A percentile compares a stretch with the other conserved stretches of the same genome.
Evolutionary conservation across 2,888 invertebrate genomes (phyloP).

Genomic region (Monoplex corrugatus): DNA sequence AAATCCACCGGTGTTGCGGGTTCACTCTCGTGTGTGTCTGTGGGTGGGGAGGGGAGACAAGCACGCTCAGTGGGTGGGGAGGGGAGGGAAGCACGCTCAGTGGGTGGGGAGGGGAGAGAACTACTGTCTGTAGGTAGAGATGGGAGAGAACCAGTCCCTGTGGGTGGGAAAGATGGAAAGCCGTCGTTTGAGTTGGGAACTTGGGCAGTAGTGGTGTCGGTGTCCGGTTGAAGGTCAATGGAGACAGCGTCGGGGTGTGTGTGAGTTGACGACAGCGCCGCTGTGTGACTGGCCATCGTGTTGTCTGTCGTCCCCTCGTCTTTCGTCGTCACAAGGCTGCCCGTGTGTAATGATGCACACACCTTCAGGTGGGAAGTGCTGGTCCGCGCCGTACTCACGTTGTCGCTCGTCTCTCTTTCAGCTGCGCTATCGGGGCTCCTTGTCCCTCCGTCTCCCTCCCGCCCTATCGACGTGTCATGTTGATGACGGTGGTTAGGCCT

Average conservation of each 20-base stretch:
- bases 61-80: background rate
- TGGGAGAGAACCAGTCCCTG: too few relatives aligned
- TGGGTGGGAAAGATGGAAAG: too few relatives aligned
- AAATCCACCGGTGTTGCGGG: slow-evolving; percentile 37
- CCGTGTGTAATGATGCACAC: background rate
- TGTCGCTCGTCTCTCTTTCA: background rate
- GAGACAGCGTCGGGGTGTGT: background rate
- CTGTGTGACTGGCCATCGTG: background rate
- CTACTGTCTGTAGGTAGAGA: background rate
- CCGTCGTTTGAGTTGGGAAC: too few relatives aligned
- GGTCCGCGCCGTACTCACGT: background rate
- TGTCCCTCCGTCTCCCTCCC: background rate
- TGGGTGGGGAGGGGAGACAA: background rate
- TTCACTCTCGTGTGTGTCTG: background rate
- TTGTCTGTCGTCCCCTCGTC: background rate
- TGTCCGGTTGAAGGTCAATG: background rate
- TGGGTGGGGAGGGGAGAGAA: background rate
- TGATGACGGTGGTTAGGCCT: slow-evolving; percentile 8
- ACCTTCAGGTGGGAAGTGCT: background rate
- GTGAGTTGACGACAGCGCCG: background rate
- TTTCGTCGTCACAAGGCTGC: background rate
- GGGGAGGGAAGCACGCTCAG: too few relatives aligned
- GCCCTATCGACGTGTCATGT: background rate
- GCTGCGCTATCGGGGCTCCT: background rate
- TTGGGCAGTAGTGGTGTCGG: too few relatives aligned